A percentile compares a stretch with the other conserved stretches of the same genome.
These are phyloP conservation scores for Xyrauchen texanus DNA, from an alignment of 2,113 vertebrate species.

Conservation along the genomic window DNA sequence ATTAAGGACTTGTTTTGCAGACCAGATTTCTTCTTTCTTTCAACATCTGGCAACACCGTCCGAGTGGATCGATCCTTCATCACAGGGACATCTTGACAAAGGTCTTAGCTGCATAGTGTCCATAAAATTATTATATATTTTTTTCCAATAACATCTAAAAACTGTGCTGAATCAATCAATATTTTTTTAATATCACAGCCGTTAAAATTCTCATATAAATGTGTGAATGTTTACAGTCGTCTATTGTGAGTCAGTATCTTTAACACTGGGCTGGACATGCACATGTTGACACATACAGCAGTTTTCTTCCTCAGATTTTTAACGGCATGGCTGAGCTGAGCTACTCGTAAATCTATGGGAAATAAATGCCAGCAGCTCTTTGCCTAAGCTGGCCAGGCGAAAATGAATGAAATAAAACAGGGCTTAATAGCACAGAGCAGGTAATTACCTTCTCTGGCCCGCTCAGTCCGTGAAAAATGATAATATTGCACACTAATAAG, in stretches of 20 bases:
- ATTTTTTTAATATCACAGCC: slow-evolving; percentile 35
- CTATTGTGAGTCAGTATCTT: slow-evolving; percentile 12
- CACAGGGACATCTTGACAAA: neutral
- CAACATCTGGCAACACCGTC: no score
- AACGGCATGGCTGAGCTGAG: slow-evolving; percentile 29
- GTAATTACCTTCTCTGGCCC: slow-evolving; percentile 57
- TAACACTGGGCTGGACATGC: slow-evolving; percentile 14
- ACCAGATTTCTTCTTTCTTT: no score
- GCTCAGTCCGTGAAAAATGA: slow-evolving; percentile 59
- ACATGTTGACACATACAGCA: slow-evolving; percentile 20
- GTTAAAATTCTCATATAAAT: slow-evolving; percentile 45
- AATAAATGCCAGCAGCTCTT: slow-evolving; percentile 52
- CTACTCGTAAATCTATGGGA: slow-evolving; percentile 54
- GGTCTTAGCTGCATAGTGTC: neutral
- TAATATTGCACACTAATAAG: slow-evolving; percentile 59
- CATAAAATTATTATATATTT: slow-evolving; percentile 20
- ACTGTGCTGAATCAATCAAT: slow-evolving; percentile 22
- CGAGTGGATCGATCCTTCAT: neutral
- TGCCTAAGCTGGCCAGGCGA: slow-evolving; percentile 46
- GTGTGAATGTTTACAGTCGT: slow-evolving; percentile 33
- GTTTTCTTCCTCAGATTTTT: slow-evolving; percentile 33
- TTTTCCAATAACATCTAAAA: slow-evolving; percentile 20
- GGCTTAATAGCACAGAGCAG: slow-evolving; percentile 53
- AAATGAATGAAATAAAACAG: slow-evolving; percentile 56
- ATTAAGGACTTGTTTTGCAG: no score